These are phyloP conservation scores for Scaptomyza pallida DNA, from an alignment of 1,140 invertebrate species.

Conservation along the genomic window DNA sequence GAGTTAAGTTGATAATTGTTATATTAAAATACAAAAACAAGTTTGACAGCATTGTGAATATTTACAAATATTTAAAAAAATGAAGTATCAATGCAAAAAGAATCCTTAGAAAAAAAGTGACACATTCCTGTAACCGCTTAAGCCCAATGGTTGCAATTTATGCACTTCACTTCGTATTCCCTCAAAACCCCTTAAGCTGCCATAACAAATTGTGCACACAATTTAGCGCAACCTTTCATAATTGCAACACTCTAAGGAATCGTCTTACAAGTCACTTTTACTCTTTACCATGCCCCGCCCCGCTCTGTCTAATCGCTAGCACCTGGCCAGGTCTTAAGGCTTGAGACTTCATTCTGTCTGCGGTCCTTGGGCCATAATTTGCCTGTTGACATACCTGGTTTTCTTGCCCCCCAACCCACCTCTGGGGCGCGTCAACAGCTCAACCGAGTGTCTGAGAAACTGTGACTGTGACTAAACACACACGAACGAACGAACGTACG, in stretches of 20 bases:
- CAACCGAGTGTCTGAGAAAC: conserved; percentile 29
- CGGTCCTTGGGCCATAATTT: conserved; percentile 46
- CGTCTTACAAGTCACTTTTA: conserved; percentile 9
- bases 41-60: no score
- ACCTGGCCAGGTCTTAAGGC: conserved; percentile 17
- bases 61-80: no score
- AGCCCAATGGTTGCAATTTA: neutral
- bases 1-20: neutral
- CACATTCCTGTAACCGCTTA: no score
- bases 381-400: conserved; percentile 49
- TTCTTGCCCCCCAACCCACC: conserved; percentile 10
- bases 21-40: no score
- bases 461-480: conserved; percentile 9
- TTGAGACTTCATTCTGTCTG: conserved; percentile 35
- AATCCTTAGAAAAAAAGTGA: no score
- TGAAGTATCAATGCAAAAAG: no score
- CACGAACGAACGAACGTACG: conserved; percentile 7
- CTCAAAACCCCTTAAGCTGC: neutral
- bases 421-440: conserved; percentile 47
- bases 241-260: conserved; percentile 39
- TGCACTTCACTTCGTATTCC: conserved; percentile 1
- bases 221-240: conserved; percentile 49
- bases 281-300: neutral
- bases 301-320: conserved; percentile 28
- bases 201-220: conserved; percentile 42